These are phyloP conservation scores for Pagrus major DNA, from an alignment of 2,113 vertebrate genomes.

Conservation along the genomic window DNA sequence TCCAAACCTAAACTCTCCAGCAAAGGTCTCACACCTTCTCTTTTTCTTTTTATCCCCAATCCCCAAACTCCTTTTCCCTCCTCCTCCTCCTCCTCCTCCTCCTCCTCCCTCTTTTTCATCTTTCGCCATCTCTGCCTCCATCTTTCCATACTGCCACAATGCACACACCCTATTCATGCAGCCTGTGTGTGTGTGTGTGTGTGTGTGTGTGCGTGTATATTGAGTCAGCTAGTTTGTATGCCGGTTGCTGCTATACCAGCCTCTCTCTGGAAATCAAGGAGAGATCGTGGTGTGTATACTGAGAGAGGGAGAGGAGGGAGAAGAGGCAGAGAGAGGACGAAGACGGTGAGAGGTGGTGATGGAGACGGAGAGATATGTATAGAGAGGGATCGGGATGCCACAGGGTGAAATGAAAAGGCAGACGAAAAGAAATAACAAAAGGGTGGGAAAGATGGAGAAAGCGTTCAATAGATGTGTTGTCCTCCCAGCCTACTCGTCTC, in stretches of 20 bases:
- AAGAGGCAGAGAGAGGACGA: slow-evolving; percentile 13
- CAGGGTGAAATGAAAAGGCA: slow-evolving; percentile 47
- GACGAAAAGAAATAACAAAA: slow-evolving; percentile 47
- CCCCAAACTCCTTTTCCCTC: slow-evolving; percentile 13
- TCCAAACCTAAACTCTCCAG: slow-evolving; percentile 50
- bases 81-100: neutral
- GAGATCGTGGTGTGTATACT: slow-evolving; percentile 61
- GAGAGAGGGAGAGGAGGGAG: slow-evolving; percentile 46
- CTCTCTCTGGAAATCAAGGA: slow-evolving; percentile 75
- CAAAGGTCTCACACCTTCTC: slow-evolving; percentile 30
- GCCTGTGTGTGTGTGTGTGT: slow-evolving; percentile 27
- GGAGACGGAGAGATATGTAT: slow-evolving; percentile 50
- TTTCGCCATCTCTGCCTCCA: slow-evolving; percentile 39
- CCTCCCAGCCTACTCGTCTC: slow-evolving; percentile 40
- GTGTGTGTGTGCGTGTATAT: slow-evolving; percentile 39
- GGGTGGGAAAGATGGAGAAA: slow-evolving; percentile 38
- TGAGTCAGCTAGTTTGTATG: slow-evolving; percentile 82
- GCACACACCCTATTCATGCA: slow-evolving; percentile 35
- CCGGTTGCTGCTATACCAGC: slow-evolving; percentile 65
- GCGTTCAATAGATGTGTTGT: slow-evolving; percentile 48
- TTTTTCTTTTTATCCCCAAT: slow-evolving; percentile 5
- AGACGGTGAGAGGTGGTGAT: slow-evolving; percentile 51
- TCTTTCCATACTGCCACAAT: slow-evolving; percentile 38
- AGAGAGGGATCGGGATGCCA: slow-evolving; percentile 55
- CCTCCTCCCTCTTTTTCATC: slow-evolving; percentile 2